phyloP scores from a whole-genome alignment of 2,888 invertebrate species.

The Stenodera caucasica region DNA sequence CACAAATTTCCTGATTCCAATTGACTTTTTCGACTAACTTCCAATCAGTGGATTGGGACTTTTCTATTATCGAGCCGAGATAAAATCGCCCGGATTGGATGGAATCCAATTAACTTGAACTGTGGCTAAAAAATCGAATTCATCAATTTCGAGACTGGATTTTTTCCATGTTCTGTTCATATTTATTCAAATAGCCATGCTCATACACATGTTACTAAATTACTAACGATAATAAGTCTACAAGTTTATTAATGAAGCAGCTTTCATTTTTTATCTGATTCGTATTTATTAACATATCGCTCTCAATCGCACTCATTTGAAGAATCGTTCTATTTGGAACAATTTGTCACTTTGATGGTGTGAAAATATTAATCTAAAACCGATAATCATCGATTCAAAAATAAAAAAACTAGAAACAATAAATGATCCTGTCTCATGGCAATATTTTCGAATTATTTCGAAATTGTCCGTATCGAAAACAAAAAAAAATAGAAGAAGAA shows the following conservation, averaged over 20 bases:
- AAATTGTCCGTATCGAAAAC: conserved; percentile 47
- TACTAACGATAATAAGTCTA: neutral
- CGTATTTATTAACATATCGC: neutral
- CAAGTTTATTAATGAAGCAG: neutral
- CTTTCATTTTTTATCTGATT: neutral
- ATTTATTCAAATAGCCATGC: too few relatives aligned
- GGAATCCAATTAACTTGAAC: too few relatives aligned
- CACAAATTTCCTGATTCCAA: too few relatives aligned
- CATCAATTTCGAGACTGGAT: too few relatives aligned
- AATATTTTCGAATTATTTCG: conserved; percentile 38
- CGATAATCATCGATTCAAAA: neutral
- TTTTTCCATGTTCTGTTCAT: too few relatives aligned
- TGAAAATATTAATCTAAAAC: neutral
- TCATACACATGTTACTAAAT: neutral
- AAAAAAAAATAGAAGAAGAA: too few relatives aligned
- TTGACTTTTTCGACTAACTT: too few relatives aligned
- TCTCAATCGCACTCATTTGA: too few relatives aligned
- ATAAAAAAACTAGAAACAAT: neutral
- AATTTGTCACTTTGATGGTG: neutral
- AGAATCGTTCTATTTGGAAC: neutral
- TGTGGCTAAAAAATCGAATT: too few relatives aligned
- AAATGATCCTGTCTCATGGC: neutral
- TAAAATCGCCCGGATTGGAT: too few relatives aligned
- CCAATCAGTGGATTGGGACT: too few relatives aligned
- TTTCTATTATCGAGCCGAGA: too few relatives aligned